These are phyloP conservation scores for Allophyes oxyacanthae DNA, from an alignment of 2,888 invertebrate genomes.

Conservation along the genomic window DNA sequence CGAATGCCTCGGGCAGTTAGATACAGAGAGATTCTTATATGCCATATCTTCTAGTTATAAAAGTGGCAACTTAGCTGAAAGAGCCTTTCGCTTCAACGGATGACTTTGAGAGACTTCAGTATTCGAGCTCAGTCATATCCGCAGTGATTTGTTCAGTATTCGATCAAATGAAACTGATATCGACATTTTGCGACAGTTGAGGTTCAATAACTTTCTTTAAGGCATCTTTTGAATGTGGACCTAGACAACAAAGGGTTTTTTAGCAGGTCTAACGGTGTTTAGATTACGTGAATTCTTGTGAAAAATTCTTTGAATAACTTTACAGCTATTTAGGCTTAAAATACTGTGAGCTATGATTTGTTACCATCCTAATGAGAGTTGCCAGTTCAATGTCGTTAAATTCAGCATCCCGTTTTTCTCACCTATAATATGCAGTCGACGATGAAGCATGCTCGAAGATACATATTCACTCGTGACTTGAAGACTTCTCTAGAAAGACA, in stretches of 20 bases:
- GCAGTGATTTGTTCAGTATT: constrained; percentile 61
- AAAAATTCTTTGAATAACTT: constrained; percentile 3
- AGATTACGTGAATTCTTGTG: constrained; percentile 1
- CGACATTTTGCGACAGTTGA: constrained; percentile 36
- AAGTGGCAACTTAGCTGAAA: constrained; percentile 71
- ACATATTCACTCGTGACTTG: no score
- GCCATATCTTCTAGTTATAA: constrained; percentile 72
- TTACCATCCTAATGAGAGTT: no score
- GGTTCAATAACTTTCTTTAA: constrained; percentile 46
- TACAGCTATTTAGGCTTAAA: background rate
- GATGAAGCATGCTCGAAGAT: no score
- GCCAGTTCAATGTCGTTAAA: no score
- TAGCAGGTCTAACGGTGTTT: background rate
- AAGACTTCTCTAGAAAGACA: no score
- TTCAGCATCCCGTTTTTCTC: no score
- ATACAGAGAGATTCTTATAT: constrained; percentile 80
- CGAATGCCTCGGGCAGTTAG: constrained; percentile 80
- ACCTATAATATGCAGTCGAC: no score
- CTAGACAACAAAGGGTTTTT: constrained; percentile 30
- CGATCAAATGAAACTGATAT: constrained; percentile 59
- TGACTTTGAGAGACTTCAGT: constrained; percentile 74
- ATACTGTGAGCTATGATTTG: background rate
- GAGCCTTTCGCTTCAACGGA: constrained; percentile 68
- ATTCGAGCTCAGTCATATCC: constrained; percentile 66
- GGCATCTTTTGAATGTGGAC: constrained; percentile 27